Evolutionary conservation across 2,797 vertebrate species (phyloP), one percentile per base, ranked within the genome.

Genomic region (Buphagus erythrorhynchus): DNA sequence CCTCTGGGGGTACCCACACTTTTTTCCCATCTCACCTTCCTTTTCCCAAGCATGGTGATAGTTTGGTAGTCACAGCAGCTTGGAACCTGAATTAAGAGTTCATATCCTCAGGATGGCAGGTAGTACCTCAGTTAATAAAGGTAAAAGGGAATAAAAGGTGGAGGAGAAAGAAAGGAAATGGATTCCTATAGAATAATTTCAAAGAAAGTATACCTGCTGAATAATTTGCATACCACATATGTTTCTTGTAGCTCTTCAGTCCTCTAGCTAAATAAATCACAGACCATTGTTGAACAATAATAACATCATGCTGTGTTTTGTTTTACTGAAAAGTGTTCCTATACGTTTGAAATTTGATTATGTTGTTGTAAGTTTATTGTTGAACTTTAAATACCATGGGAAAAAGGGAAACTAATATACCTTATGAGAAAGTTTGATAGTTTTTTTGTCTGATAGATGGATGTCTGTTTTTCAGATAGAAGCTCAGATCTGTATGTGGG

Each of bases 61-160:
- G 51, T 74, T 89, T 61, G 54, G 33, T 89, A 86, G 75, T 84
- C 52, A 79, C 28, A 86, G 78, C 62, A 74, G 40, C 45, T 40
- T 96, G 86, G 59, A 92, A 88, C 25, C n/a, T 59, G 72, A 46
- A 1, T 90, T 93, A 72, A 62, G 71, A 65, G 66, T 94, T 97
- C 3, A 3, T 84, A 77, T 68, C 46, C 51, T 77, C 51, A 68
- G 78, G 72, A 69, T 6, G 49, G 58, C 62, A 87, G 80, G 61
- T 18, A 35, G 38, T 38, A 85, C 25, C 13, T 87, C 75, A 84
- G 40, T 95, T 95, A 89, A 89, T 90, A 91, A 92, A 72, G 74
- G 20, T 66, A 54, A 84, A 93, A 91, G n/a, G 38, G 20, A 78
- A 81, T 90, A 67, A 88, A 78, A 75, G 25, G 38, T 85, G 58